Evolutionary conservation across 2,888 invertebrate genomes (phyloP), one percentile per base, ranked within the genome.

Genomic region (Agapetus fuscipes): DNA sequence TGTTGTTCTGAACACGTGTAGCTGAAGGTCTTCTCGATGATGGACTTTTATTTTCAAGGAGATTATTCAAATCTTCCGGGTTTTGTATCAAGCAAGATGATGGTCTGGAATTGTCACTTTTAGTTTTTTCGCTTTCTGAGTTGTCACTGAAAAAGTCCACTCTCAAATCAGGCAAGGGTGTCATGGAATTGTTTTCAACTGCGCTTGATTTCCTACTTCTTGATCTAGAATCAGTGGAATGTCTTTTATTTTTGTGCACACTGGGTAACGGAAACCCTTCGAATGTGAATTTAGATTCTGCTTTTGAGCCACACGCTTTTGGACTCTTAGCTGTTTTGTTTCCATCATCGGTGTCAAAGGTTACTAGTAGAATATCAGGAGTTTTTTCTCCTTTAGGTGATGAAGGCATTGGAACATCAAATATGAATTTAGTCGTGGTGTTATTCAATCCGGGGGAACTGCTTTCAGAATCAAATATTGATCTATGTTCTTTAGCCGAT

Each of bases 121-220:
- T 30, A 16, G 20, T 34, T 30, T 37, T 36, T 7, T 30, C 13
- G 11, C 17, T 15, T 4, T 47, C 47, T 2, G 26, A 25, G 13
- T 52, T 57, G 14, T 67, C 76, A 62, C 66, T 67, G 58, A 77
- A 76, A 57, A 75, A 76, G 52, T 78, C 77, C 9, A 76, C 66
- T 45, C 76, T 66, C 41, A 78, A 59, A 57, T 78, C 75, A 29
- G 77, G 76, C 43, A 75, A 61, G 32, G 76, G 73, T 42, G 78
- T 78, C 59, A 76, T 72, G 51, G 72, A 41, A 28, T 39, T 39
- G n/a, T 11, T 17, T 10, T 47, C 44, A 3, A 31, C 26, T 5
- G 33, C 37, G 15, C 41, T 41, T 13, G 46, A 37, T 30, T 37
- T 44, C 30, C 45, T 47, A 34, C 41, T 39, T 17, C 51, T 53